Evolutionary conservation across 2,113 vertebrate genomes (phyloP).

Genomic region (Leptocoma aspasia): DNA sequence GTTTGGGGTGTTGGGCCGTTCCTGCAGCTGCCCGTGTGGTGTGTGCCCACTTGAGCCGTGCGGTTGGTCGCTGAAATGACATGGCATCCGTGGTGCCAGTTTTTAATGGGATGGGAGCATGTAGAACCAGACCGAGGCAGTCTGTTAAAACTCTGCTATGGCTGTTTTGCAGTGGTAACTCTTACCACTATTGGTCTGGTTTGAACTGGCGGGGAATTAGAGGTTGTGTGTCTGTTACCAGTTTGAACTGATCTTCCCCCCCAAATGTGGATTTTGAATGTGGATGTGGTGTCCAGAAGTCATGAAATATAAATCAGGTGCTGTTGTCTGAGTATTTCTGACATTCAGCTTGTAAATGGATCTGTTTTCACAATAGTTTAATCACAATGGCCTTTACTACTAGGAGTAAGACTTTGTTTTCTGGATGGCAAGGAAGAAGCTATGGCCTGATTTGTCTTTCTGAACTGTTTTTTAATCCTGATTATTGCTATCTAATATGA

Average conservation of each 20-base stretch:
- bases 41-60: not conserved
- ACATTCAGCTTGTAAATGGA: not conserved
- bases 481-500: not conserved
- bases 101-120: not conserved
- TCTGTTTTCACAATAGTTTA: not conserved
- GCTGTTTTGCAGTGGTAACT: not conserved
- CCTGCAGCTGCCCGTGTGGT: rapidly evolving
- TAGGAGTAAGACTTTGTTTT: not conserved
- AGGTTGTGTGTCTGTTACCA: not conserved
- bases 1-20: not conserved
- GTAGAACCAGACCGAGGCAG: not conserved
- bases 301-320: not conserved
- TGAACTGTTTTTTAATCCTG: not conserved
- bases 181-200: not conserved
- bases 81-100: rapidly evolving
- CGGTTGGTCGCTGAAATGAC: rapidly evolving
- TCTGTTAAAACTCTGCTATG: not conserved
- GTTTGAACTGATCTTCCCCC: not conserved
- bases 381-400: not conserved
- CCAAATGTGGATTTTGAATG: not conserved
- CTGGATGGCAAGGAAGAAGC: not conserved
- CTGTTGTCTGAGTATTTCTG: not conserved
- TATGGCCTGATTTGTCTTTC: not conserved
- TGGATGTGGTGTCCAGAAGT: not conserved
- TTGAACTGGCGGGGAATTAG: not conserved